phyloP scores from a whole-genome alignment of 2,888 invertebrate genomes.

The Trissolcus japonicus region DNA sequence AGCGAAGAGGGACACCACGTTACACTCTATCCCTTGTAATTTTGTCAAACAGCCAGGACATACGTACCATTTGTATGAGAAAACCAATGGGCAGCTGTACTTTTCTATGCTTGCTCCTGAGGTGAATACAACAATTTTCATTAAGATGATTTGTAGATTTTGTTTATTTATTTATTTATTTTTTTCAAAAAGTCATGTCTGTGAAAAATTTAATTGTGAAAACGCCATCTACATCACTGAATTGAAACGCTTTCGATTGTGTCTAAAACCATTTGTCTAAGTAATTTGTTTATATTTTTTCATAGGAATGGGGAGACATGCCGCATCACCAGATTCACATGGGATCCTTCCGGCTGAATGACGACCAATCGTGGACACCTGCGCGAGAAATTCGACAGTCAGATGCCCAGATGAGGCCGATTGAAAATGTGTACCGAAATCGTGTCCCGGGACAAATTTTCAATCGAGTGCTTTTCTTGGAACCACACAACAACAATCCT shows the following conservation, averaged over 20 bases:
- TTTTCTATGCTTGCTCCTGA: slow-evolving; percentile 86
- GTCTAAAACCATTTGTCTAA: too few relatives aligned
- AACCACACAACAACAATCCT: too few relatives aligned
- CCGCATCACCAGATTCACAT: slow-evolving; percentile 80
- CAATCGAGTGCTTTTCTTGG: not conserved
- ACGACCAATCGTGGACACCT: slow-evolving; percentile 84
- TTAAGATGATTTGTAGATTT: not conserved
- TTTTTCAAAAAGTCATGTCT: too few relatives aligned
- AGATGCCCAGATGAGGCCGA: slow-evolving; percentile 41
- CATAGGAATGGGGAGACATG: slow-evolving; percentile 83
- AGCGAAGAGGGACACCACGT: slow-evolving; percentile 78
- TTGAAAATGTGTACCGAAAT: not conserved
- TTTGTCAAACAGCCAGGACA: slow-evolving; percentile 84
- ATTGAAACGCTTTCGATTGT: too few relatives aligned
- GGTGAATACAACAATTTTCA: slow-evolving; percentile 72
- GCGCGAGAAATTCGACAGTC: slow-evolving; percentile 74
- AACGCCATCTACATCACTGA: too few relatives aligned
- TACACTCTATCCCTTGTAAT: slow-evolving; percentile 86
- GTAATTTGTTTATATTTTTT: too few relatives aligned
- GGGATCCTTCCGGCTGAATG: slow-evolving; percentile 83
- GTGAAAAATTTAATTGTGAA: too few relatives aligned
- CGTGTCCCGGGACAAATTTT: not conserved
- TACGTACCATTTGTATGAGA: slow-evolving; percentile 84
- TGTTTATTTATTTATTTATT: slow-evolving; percentile 1
- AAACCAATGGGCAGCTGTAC: slow-evolving; percentile 82